Evolutionary conservation across 2,888 invertebrate species (phyloP), one percentile per base, ranked within the genome.

Genomic region (Hanleya hanleyi): DNA sequence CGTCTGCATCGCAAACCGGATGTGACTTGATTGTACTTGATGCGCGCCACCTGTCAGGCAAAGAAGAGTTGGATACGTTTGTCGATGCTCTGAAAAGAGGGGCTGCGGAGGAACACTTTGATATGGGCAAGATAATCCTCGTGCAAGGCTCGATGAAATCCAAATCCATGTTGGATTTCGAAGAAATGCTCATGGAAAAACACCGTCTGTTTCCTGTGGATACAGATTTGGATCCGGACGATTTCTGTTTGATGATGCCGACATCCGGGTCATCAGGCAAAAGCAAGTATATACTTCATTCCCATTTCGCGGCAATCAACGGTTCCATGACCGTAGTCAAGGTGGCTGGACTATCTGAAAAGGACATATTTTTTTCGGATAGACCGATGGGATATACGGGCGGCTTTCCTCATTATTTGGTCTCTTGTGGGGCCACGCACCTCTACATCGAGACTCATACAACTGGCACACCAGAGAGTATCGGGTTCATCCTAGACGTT

Each of bases 191-290:
- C 1, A 22, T 29, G n/a, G n/a, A n/a, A 26, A 32, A 26, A 15
- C 57, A 57, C 5, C 26, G 22, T 15, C 22, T 2, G 36, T 37
- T 64, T 12, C 64, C 64, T 36, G n/a, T n/a, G n/a, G n/a, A n/a
- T n/a, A n/a, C n/a, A n/a, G 2, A 2, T 18, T n/a, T 64, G 9
- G 37, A 64, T n/a, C 64, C 64, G 18, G 70, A 70, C 22, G 65
- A 67, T 22, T 26, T 36, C 5, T 64, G 29, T 32, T 35, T 47
- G 18, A 64, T 70, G 33, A n/a, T 47, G 32, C 33, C 64, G 0
- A 70, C 70, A 4, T 65, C 64, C 18, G 70, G 70, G 29, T 26
- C 41, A 18, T 67, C 70, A 26, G 70, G 70, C 4, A 33, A 35
- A 5, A 64, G 61, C 12, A 70, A 70, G n/a, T 22, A 50, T 29